phyloP scores from a whole-genome alignment of 1,140 invertebrate species.

The Cotesia typhae region DNA sequence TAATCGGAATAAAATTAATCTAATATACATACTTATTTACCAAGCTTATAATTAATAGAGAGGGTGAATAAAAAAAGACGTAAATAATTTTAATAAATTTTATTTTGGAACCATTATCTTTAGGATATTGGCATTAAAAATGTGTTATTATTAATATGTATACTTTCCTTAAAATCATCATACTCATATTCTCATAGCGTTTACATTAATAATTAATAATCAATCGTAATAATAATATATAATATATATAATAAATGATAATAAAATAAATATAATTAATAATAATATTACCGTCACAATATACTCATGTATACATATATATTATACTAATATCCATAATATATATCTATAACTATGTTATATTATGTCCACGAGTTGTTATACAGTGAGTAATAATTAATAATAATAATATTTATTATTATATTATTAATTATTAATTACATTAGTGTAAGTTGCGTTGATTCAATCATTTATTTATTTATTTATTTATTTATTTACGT shows the following conservation, averaged over 20 bases:
- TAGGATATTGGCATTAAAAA: slow-evolving; percentile 64
- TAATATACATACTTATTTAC: too few species aligned
- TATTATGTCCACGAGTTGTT: slow-evolving; percentile 55
- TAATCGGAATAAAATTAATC: too few species aligned
- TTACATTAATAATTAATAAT: slow-evolving; percentile 52
- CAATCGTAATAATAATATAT: too few species aligned
- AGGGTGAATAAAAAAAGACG: slow-evolving; percentile 38
- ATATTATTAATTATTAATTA: too few species aligned
- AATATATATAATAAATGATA: slow-evolving; percentile 37
- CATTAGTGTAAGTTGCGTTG: slow-evolving; percentile 51
- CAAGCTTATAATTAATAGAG: neutral
- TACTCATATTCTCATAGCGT: slow-evolving; percentile 63
- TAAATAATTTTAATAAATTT: slow-evolving; percentile 36
- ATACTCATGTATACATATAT: slow-evolving; percentile 27
- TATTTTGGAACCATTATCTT: slow-evolving; percentile 60
- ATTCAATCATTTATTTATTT: slow-evolving; percentile 53
- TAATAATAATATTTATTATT: slow-evolving; percentile 53
- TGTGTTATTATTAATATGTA: slow-evolving; percentile 64
- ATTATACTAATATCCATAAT: slow-evolving; percentile 10
- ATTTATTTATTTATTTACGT: slow-evolving; percentile 56
- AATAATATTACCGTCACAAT: slow-evolving; percentile 27
- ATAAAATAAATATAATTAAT: slow-evolving; percentile 8
- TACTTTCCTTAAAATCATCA: slow-evolving; percentile 66
- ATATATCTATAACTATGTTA: slow-evolving; percentile 45
- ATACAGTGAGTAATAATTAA: slow-evolving; percentile 54